phyloP scores from a whole-genome alignment of 2,888 invertebrate species.

The Atrina japonica region DNA sequence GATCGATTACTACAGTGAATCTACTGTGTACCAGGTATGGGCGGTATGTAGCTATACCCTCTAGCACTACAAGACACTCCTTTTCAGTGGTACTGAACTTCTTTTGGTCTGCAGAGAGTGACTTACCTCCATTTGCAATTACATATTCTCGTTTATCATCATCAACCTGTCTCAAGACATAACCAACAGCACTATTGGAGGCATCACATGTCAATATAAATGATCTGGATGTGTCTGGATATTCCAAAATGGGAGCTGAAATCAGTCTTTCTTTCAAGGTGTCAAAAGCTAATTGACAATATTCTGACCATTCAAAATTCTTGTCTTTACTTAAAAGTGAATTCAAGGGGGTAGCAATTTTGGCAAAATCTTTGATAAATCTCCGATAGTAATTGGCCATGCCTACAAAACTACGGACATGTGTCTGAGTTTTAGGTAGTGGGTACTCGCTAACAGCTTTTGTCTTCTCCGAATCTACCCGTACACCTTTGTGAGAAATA shows the following conservation, averaged over 20 bases:
- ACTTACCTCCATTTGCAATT: constrained; percentile 49
- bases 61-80: constrained; percentile 34
- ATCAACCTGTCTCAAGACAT: constrained; percentile 39
- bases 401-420: constrained; percentile 42
- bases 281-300: constrained; percentile 44
- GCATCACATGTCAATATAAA: constrained; percentile 49
- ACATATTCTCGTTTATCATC: constrained; percentile 44
- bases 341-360: constrained; percentile 48
- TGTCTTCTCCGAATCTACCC: constrained; percentile 37
- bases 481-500: constrained; percentile 39
- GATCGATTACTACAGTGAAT: constrained; percentile 17
- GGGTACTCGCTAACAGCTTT: constrained; percentile 34
- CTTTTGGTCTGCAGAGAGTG: constrained; percentile 29
- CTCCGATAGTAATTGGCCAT: constrained; percentile 46
- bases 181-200: constrained; percentile 40
- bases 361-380: constrained; percentile 50
- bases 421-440: constrained; percentile 34
- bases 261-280: constrained; percentile 24
- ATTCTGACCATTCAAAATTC: constrained; percentile 45
- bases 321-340: constrained; percentile 40
- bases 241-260: constrained; percentile 45
- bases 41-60: constrained; percentile 12
- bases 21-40: constrained; percentile 19
- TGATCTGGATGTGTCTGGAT: constrained; percentile 40
- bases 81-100: constrained; percentile 26